Percentiles rank a stretch among this genome's conserved stretches.
Conservation (phyloP, 2,888 invertebrate genomes). For the Drosophila longiperda region DNA sequence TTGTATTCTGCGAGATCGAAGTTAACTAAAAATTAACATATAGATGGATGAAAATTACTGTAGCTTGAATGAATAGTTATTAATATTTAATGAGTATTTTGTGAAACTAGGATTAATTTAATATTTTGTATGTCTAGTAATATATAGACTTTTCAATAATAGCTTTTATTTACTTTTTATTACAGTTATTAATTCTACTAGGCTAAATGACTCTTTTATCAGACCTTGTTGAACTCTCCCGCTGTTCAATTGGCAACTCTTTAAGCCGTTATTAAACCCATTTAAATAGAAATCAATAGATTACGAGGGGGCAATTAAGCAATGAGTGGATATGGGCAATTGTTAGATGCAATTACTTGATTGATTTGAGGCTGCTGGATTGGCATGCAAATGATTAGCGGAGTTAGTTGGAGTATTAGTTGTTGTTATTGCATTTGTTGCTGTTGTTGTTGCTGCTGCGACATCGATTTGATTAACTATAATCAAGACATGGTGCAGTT, state of each 20-base stretch:
- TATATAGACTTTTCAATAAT: not conserved
- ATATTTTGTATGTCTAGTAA: not conserved
- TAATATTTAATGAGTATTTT: not conserved
- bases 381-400: conserved; percentile 62
- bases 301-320: conserved; percentile 12
- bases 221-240: conserved; percentile 6
- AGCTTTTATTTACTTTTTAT: not conserved
- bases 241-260: not conserved
- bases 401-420: conserved; percentile 56
- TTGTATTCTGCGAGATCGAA: too few relatives aligned
- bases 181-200: not conserved
- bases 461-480: conserved; percentile 72
- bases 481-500: conserved; percentile 60
- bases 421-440: conserved; percentile 24
- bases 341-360: conserved; percentile 62
- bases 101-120: not conserved
- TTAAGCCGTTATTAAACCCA: not conserved
- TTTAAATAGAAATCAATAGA: conserved; percentile 28
- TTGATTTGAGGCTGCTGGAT: conserved; percentile 37
- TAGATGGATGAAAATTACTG: not conserved
- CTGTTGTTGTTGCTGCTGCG: conserved; percentile 30
- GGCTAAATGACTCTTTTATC: not conserved
- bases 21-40: not conserved
- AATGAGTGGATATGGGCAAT: conserved; percentile 31
- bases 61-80: not conserved